A percentile compares a stretch with the other conserved stretches of the same genome.
Conservation (phyloP, 2,797 vertebrate genomes). For the Champsocephalus gunnari region DNA sequence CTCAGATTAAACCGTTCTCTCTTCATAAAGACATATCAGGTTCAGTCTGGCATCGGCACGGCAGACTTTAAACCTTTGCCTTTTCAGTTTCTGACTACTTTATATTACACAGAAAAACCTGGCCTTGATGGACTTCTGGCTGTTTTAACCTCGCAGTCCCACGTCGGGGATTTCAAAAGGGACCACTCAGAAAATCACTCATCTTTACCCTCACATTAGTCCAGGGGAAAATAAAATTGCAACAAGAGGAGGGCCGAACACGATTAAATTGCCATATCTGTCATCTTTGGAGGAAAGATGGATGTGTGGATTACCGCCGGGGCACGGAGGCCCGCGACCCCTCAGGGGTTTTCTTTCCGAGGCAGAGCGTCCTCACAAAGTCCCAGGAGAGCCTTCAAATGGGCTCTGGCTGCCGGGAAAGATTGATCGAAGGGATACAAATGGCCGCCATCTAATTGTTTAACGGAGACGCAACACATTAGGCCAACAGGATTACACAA, state of each 20-base stretch:
- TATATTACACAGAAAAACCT: slow-evolving; percentile 9
- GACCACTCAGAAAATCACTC: slow-evolving; percentile 74
- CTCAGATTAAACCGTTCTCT: slow-evolving; percentile 43
- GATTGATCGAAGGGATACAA: slow-evolving; percentile 87
- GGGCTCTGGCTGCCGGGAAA: slow-evolving; percentile 77
- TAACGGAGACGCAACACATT: slow-evolving; percentile 86
- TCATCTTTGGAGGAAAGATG: slow-evolving; percentile 83
- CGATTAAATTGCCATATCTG: slow-evolving; percentile 84
- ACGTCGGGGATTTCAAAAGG: slow-evolving; percentile 39
- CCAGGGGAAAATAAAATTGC: slow-evolving; percentile 66
- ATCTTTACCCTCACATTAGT: slow-evolving; percentile 83
- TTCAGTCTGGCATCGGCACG: slow-evolving; percentile 17
- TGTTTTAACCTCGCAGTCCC: slow-evolving; percentile 22
- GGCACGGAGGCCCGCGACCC: slow-evolving; percentile 68
- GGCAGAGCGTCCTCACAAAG: slow-evolving; percentile 56
- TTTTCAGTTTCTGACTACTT: slow-evolving; percentile 18
- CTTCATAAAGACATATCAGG: slow-evolving; percentile 19
- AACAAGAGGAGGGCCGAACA: slow-evolving; percentile 73
- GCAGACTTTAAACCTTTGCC: slow-evolving; percentile 10
- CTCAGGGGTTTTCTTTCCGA: slow-evolving; percentile 64
- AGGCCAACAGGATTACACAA: slow-evolving; percentile 85
- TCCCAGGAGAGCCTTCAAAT: slow-evolving; percentile 80
- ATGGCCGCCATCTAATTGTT: slow-evolving; percentile 83
- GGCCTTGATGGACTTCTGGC: slow-evolving; percentile 46
- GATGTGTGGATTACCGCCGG: slow-evolving; percentile 75